These are phyloP conservation scores for Sarcophaga caerulescens DNA, from an alignment of 2,888 invertebrate species.

Conservation along the genomic window DNA sequence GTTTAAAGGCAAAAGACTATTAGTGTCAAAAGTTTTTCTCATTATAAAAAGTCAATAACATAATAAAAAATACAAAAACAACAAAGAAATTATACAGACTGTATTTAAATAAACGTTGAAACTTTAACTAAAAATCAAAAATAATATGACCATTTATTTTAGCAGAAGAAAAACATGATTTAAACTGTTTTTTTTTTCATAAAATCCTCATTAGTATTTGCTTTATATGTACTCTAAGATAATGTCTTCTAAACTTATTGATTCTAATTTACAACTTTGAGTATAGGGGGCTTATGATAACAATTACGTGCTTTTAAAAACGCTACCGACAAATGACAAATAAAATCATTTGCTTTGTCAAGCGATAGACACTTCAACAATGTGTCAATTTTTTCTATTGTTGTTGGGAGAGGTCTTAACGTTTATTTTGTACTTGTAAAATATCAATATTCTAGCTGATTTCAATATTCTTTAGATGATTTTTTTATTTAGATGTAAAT, in stretches of 20 bases:
- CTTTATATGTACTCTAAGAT: not conserved
- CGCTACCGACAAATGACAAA: conserved; percentile 20
- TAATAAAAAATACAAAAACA: conserved; percentile 21
- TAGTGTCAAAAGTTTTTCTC: conserved; percentile 43
- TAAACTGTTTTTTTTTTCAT: not conserved
- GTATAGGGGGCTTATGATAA: conserved; percentile 55
- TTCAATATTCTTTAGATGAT: not conserved
- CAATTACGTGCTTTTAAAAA: conserved; percentile 45
- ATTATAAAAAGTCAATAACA: conserved; percentile 37
- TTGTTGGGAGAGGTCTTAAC: not conserved
- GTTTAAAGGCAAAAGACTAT: conserved; percentile 38
- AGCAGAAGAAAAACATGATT: not conserved
- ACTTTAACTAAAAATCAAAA: conserved; percentile 1
- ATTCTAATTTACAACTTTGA: conserved; percentile 33
- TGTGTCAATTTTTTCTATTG: conserved; percentile 13
- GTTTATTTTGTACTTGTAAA: conserved; percentile 19
- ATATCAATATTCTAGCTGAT: no score
- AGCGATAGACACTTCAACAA: not conserved
- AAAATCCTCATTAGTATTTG: not conserved
- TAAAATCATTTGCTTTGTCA: not conserved
- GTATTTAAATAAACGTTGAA: conserved; percentile 30
- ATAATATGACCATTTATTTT: not conserved
- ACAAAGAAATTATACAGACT: conserved; percentile 29
- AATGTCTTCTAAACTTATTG: conserved; percentile 8
- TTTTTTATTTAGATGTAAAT: not conserved